Base-by-base conservation (phyloP, 2,888 invertebrate species). In the Drosophila robusta region DNA sequence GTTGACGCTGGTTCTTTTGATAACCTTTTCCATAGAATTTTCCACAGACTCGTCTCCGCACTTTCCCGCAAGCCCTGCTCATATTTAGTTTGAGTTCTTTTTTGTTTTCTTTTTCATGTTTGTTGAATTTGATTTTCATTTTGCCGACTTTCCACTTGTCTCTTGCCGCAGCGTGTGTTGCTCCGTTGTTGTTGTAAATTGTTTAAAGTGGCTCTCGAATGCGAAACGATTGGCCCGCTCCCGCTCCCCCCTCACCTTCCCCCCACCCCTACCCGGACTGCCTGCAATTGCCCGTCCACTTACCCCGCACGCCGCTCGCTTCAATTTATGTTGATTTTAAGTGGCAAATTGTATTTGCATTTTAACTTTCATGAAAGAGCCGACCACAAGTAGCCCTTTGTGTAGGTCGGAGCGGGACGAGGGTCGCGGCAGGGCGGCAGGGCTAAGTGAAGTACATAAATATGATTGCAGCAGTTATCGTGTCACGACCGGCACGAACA, bases 291-390 rank as follows among this genome's bases (percentile, higher is more conserved):
- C 29, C 50, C 46, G 14, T 56, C 29, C 46, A 46, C 45, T 47
- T 46, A 39, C 36, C 36, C 1, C 32, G 38, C 69, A 70, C 55
- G 60, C 41, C 26, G 47, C 55, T 49, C 58, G 58, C 78, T 67
- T 65, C 70, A 84, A 75, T 81, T 81, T 84, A 82, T 84, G 81
- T 71, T 70, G 77, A 84, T 80, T 87, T 84, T 75, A 85, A 86
- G 89, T 85, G 86, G 87, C 86, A 87, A 89, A 86, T 87, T 86
- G 82, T 87, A 85, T 81, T 89, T 87, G 85, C 77, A 87, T 85
- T 89, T 87, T 67, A 56, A 70, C 63, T 74, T 78, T 75, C 65
- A 65, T 83, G 51, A 73, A 70, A 64, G 66, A 68, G 62, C 50
- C 58, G 73, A 80, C 88, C 89, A 74, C 83, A 83, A 88, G 82